phyloP scores from a whole-genome alignment of 2,888 invertebrate genomes.

The Tethea ocularis region DNA sequence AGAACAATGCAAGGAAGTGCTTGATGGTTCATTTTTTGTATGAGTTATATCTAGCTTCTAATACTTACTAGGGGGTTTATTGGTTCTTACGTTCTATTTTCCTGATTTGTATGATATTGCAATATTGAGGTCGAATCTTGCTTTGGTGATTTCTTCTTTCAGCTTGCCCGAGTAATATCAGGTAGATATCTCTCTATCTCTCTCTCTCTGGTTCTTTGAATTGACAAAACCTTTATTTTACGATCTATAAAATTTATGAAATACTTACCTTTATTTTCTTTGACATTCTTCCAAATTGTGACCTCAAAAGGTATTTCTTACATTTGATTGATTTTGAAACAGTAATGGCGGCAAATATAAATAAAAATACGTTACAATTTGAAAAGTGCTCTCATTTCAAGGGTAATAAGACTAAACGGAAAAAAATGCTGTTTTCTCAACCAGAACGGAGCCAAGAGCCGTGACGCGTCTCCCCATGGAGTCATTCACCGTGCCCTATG shows the following conservation, averaged over 20 bases:
- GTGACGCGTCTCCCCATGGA: conserved; percentile 52
- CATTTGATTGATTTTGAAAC: too few relatives aligned
- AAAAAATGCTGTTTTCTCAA: conserved; percentile 39
- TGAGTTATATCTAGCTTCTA: neutral
- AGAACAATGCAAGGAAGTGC: conserved; percentile 49
- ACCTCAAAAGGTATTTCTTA: too few relatives aligned
- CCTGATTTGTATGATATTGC: too few relatives aligned
- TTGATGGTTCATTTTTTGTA: conserved; percentile 3
- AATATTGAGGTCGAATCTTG: too few relatives aligned
- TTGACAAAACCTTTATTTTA: too few relatives aligned
- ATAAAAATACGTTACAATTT: conserved; percentile 31
- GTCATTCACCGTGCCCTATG: conserved; percentile 57
- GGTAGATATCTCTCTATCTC: too few relatives aligned
- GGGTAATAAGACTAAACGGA: conserved; percentile 46
- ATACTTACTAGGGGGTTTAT: neutral
- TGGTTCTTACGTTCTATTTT: neutral
- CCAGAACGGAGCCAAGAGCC: conserved; percentile 54
- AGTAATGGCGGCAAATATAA: neutral
- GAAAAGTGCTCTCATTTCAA: conserved; percentile 20
- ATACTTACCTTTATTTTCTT: too few relatives aligned
- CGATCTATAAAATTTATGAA: too few relatives aligned
- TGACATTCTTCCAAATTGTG: neutral
- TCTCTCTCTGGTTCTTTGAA: too few relatives aligned
- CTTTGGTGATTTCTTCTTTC: too few relatives aligned
- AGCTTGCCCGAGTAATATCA: too few relatives aligned